Base-by-base conservation (phyloP, 2,113 vertebrate genomes). In the Rafetus swinhoei region DNA sequence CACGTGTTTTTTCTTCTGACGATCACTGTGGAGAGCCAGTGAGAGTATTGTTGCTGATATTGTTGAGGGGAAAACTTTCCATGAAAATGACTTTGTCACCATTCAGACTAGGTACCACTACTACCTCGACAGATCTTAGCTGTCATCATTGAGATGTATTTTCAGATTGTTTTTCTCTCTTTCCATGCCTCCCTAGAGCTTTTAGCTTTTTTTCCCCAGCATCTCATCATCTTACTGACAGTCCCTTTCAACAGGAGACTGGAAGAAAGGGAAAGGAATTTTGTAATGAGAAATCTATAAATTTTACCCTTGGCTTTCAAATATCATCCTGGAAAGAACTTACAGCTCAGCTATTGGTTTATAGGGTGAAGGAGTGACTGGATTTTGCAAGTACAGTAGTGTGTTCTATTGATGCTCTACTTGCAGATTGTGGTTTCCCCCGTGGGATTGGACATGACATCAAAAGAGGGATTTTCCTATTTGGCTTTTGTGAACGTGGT, bases 31-130 rank as follows among this genome's bases (percentile, higher is more conserved):
- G 57, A 35, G 39, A 87, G 69, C 1, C 24, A 10, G 22, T 0
- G 14, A 39, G 29, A 16, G 3, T 60, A 7, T 24, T 27, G 1
- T 53, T 59, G 39, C 13, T 0, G 1, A 54, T 18, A 5, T 39
- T 35, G 18, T 50, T 7, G 3, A 25, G 29, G 83, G 59, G 45
- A 83, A 25, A 62, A 22, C 11, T 88, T 85, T 79, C 81, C 24
- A 2, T 9, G 7, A 8, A 9, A 24, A 13, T 18, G 86, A n/a
- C 55, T 92, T 10, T 16, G 52, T 77, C 29, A 54, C 50, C 0
- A 16, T 74, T 35, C 32, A 77, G 80, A 56, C 4, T 52, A 77
- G 35, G n/a, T 7, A 22, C 3, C 22, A 29, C 0, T 0, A 16
- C 35, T 35, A 59, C 57, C 27, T 21, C 19, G 18, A 84, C 5